phyloP scores from a whole-genome alignment of 2,888 invertebrate species.

The Cotesia congregata region DNA sequence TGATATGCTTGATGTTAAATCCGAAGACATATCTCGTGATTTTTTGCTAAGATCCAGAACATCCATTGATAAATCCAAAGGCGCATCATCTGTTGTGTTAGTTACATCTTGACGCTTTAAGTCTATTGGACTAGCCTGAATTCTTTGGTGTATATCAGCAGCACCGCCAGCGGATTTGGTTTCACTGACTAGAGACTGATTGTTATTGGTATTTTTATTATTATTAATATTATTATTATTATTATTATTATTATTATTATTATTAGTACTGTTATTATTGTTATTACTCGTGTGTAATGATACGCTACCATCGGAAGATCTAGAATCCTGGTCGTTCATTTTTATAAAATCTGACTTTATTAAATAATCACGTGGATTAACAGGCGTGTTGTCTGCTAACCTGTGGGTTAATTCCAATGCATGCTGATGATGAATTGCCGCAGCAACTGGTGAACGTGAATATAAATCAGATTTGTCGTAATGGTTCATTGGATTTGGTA shows the following conservation, averaged over 20 bases:
- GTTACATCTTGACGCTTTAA: slow-evolving; percentile 53
- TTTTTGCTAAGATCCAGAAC: slow-evolving; percentile 89
- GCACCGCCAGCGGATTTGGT: slow-evolving; percentile 55
- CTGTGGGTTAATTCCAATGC: slow-evolving; percentile 53
- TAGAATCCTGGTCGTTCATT: slow-evolving; percentile 51
- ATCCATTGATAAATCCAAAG: slow-evolving; percentile 83
- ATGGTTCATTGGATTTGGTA: slow-evolving; percentile 37
- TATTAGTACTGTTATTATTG: neutral
- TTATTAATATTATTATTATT: neutral
- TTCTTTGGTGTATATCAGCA: slow-evolving; percentile 62
- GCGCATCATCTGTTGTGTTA: slow-evolving; percentile 66
- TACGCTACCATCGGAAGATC: slow-evolving; percentile 62
- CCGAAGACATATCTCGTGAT: slow-evolving; percentile 49
- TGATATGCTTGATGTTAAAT: neutral
- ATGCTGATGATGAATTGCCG: slow-evolving; percentile 33
- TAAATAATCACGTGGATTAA: slow-evolving; percentile 49
- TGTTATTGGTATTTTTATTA: neutral
- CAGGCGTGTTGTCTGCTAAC: slow-evolving; percentile 48
- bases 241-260: neutral
- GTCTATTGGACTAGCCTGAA: slow-evolving; percentile 64
- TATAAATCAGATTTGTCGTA: slow-evolving; percentile 48
- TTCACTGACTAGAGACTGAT: slow-evolving; percentile 63
- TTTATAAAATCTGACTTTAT: slow-evolving; percentile 49
- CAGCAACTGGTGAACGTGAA: slow-evolving; percentile 39
- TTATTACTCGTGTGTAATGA: slow-evolving; percentile 34